A percentile compares a stretch with the other conserved stretches of the same genome.
These are phyloP conservation scores for Pantherophis vulpinus DNA, from an alignment of 2,797 vertebrate species.

Conservation along the genomic window DNA sequence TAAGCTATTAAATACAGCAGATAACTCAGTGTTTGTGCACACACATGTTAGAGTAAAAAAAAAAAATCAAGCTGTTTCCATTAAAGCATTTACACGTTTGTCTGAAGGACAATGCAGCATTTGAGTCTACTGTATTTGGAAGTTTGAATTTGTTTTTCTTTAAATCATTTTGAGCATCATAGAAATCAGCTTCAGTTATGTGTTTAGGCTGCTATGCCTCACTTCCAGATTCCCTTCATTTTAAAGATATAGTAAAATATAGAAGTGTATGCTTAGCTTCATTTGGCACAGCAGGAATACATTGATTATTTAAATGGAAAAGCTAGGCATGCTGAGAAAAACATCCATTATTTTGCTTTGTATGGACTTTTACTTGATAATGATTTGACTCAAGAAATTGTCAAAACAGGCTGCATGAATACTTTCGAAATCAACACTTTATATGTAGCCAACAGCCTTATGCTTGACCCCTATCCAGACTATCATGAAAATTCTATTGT, in stretches of 20 bases:
- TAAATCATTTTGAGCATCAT: background rate
- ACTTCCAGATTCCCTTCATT: background rate
- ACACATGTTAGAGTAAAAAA: background rate
- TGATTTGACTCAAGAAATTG: slow-evolving; percentile 15
- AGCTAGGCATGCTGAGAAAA: slow-evolving; percentile 32
- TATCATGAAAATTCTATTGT: background rate
- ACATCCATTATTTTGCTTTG: slow-evolving; percentile 17
- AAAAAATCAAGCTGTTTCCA: background rate
- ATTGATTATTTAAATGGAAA: slow-evolving; percentile 39
- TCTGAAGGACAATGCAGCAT: background rate
- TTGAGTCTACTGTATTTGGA: background rate
- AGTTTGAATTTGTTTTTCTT: background rate
- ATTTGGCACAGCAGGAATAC: slow-evolving; percentile 19
- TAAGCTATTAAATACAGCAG: background rate
- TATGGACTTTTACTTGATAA: slow-evolving; percentile 32
- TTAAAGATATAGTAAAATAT: slow-evolving; percentile 8
- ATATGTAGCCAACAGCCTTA: background rate
- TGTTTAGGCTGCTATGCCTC: background rate
- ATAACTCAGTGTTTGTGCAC: background rate
- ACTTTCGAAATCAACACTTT: slow-evolving; percentile 5
- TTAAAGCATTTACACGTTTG: background rate
- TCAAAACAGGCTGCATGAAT: slow-evolving; percentile 6
- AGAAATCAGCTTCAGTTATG: background rate
- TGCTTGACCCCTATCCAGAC: background rate
- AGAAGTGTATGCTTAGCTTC: slow-evolving; percentile 21